Evolutionary conservation across 2,113 vertebrate genomes (phyloP), one percentile per base, ranked within the genome.

Genomic region (Crotalus viridis): DNA sequence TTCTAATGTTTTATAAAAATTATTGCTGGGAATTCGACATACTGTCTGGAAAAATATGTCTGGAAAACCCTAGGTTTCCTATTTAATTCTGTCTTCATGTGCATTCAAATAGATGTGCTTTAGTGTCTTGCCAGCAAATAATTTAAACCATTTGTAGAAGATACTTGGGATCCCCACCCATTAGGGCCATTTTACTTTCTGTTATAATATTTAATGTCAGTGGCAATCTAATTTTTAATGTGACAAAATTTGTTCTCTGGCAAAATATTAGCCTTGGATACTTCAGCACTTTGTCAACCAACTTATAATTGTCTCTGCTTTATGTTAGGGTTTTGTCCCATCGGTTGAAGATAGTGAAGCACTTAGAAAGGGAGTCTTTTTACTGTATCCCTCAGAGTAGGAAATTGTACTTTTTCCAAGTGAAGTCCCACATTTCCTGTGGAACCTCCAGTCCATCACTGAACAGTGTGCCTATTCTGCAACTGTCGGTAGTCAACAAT

Each of bases 121-220:
- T 96, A 91, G 95, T 96, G 91, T 39, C 24, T 85, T 95, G 93
- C 94, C 95, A 96, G n/a, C 94, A 92, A 92, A 94, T 96, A 95
- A 95, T 93, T 94, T 94, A 95, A 96, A 39, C 89, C 56, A 90
- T 93, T 96, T 95, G 90, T 92, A 88, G 93, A 95, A 94, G 93
- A 87, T 10, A 91, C 51, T 93, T 91, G 48, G 93, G 93, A 94
- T 95, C 51, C 64, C 87, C 91, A 94, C 94, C 91, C 55, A 52
- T 91, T 74, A 90, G 19, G 10, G n/a, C 28, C 33, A 1, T 3
- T 88, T 88, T 91, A 95, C 88, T 94, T 91, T 39, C 19, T 93
- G 48, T 92, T 95, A 43, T 93, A 93, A 93, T 93, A 59, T 90
- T 93, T 93, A 59, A 39, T 21, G 55, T 89, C 91, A 91, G 51